Conservation (phyloP, 2,113 vertebrate genomes). For the Pedionomus torquatus region DNA sequence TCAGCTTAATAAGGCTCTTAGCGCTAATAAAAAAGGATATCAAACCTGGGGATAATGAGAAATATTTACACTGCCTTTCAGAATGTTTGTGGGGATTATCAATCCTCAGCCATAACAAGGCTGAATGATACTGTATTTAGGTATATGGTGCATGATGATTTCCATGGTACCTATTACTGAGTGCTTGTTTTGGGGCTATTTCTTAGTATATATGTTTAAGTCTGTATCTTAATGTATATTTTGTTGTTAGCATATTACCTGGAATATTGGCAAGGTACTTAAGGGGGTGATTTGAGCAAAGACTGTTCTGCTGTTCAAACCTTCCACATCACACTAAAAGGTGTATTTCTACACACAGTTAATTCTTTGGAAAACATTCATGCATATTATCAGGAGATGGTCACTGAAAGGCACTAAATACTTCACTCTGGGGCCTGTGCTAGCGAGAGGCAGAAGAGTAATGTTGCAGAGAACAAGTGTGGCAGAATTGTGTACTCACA, state of each 20-base stretch:
- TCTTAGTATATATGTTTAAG: not conserved
- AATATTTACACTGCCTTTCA: not conserved
- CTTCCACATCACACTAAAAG: not conserved
- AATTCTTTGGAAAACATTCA: not conserved
- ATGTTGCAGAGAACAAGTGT: not conserved
- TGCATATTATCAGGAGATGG: accelerated
- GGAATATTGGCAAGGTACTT: not conserved
- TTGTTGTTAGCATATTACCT: not conserved
- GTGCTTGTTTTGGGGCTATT: not conserved
- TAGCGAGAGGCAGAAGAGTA: not conserved
- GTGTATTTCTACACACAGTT: not conserved
- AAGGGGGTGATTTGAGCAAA: not conserved
- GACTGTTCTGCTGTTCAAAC: not conserved
- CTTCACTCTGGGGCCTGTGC: not conserved
- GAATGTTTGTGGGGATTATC: not conserved
- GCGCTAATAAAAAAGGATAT: not conserved
- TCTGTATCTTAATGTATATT: not conserved
- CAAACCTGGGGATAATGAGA: not conserved
- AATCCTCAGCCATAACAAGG: not conserved
- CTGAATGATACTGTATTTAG: not conserved
- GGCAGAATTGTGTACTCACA: not conserved
- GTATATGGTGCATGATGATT: not conserved
- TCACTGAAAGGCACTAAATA: not conserved
- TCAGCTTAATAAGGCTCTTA: not conserved
- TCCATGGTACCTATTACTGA: not conserved